Evolutionary conservation across 1,140 invertebrate species (phyloP), one percentile per base, ranked within the genome.

Genomic region (Wiebesia pumilae): DNA sequence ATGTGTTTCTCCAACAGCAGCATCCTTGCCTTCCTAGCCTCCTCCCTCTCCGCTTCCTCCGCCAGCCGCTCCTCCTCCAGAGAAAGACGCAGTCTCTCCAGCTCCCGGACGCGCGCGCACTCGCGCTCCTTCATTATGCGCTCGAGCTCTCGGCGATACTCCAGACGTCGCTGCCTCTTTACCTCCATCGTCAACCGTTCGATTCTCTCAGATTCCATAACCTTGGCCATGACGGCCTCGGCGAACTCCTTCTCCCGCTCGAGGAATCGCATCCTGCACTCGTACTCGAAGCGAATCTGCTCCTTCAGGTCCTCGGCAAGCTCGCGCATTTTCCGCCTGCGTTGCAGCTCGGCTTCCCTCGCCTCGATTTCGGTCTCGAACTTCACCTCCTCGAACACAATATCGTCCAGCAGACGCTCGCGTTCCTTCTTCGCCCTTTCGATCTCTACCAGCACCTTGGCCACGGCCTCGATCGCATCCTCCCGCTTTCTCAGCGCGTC

Each of bases 21-120:
- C 65, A 85, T 88, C 19, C 91, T 90, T 14, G 91, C 88, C 0
- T 89, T 88, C 7, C 78, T 87, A 1, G 89, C 79, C 19, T 73
- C 81, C 27, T 90, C 78, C 16, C 96, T 96, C 89, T 98, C 97
- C 88, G 96, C 95, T 88, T 96, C 95, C 93, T 98, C 98, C 92
- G 97, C 96, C 89, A 95, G 93, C 90, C 96, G 95, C 93, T 99
- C 98, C 96, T 97, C 92, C 98, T 97, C 43, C 98, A 94, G 78
- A 4, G 75, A 80, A n/a, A 85, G 27, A 43, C 88, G 84, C 19
- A 89, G 86, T 24, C 38, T 86, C 0, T 47, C 43, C 58, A 91
- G 62, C 27, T 92, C 89, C 6, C 88, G 35, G 9, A 90, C 89
- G 16, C 90, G 88, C 24, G 89, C 86, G 43, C 35, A 89, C 16